A percentile compares a stretch with the other conserved stretches of the same genome.
These are phyloP conservation scores for Achroia grisella DNA, from an alignment of 1,140 invertebrate genomes.

Conservation along the genomic window DNA sequence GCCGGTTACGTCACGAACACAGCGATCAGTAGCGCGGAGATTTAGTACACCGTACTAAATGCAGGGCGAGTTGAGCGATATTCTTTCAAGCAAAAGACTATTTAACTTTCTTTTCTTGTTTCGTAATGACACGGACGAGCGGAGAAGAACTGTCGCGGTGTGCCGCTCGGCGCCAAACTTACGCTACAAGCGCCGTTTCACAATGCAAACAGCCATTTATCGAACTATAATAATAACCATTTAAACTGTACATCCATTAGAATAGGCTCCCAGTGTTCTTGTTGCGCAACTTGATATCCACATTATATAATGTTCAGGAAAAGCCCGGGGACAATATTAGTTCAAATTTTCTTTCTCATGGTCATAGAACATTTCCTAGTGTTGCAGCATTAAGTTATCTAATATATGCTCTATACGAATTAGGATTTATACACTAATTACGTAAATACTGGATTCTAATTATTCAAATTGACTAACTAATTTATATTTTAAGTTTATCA, in stretches of 20 bases:
- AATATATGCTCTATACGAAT: no score
- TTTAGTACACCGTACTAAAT: constrained; percentile 25
- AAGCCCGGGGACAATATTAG: not conserved
- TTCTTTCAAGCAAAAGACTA: constrained; percentile 47
- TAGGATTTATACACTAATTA: no score
- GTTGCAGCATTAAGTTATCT: no score
- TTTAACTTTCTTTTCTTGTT: constrained; percentile 66
- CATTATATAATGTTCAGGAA: not conserved
- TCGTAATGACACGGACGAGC: constrained; percentile 60
- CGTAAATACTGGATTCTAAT: no score
- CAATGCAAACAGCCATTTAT: constrained; percentile 26
- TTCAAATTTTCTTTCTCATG: not conserved
- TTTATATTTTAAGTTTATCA: no score
- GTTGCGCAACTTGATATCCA: constrained; percentile 7
- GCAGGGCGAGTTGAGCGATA: constrained; percentile 43
- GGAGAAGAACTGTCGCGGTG: constrained; percentile 39
- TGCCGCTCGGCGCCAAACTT: constrained; percentile 24
- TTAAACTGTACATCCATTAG: constrained; percentile 9
- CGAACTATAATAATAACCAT: constrained; percentile 27
- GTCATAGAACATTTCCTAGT: no score
- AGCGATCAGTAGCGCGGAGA: constrained; percentile 32
- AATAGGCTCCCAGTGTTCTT: not conserved
- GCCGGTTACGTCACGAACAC: constrained; percentile 33
- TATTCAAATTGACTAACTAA: no score
- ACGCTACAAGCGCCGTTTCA: constrained; percentile 33